Percentiles rank a stretch among this genome's conserved stretches.
These are phyloP conservation scores for Drosophila auraria DNA, from an alignment of 1,140 invertebrate species.

Conservation along the genomic window DNA sequence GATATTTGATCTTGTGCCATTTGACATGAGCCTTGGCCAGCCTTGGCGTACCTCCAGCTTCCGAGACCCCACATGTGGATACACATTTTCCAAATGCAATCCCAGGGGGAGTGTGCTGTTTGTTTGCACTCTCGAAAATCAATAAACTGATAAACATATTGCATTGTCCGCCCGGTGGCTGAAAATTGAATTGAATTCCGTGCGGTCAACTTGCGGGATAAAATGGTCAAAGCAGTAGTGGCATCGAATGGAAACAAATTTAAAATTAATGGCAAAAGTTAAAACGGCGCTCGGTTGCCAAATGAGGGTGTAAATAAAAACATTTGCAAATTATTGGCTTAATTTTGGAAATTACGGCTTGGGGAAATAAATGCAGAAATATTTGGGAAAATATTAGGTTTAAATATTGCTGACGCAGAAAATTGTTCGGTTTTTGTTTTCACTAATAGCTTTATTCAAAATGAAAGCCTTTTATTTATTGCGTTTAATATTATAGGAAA, in stretches of 20 bases:
- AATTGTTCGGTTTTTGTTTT: neutral
- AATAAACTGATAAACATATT: slow-evolving; percentile 81
- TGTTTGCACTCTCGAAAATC: slow-evolving; percentile 64
- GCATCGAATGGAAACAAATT: slow-evolving; percentile 38
- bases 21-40: slow-evolving; percentile 73
- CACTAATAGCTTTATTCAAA: neutral
- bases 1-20: slow-evolving; percentile 83
- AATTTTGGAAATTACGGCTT: slow-evolving; percentile 21
- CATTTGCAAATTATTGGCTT: slow-evolving; percentile 15
- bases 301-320: neutral
- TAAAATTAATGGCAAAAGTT: slow-evolving; percentile 53
- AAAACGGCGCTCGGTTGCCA: slow-evolving; percentile 11
- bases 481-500: neutral
- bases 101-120: slow-evolving; percentile 25
- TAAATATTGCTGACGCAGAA: neutral
- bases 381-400: neutral
- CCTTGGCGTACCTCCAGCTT: slow-evolving; percentile 2
- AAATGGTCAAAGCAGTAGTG: slow-evolving; percentile 8
- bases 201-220: slow-evolving; percentile 25
- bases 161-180: slow-evolving; percentile 51
- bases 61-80: slow-evolving; percentile 40
- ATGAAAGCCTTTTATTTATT: neutral
- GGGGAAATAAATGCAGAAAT: neutral
- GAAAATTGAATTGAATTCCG: slow-evolving; percentile 55
- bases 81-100: slow-evolving; percentile 55